These are phyloP conservation scores for Lucifuga dentata DNA, from an alignment of 2,113 vertebrate species.

Conservation along the genomic window DNA sequence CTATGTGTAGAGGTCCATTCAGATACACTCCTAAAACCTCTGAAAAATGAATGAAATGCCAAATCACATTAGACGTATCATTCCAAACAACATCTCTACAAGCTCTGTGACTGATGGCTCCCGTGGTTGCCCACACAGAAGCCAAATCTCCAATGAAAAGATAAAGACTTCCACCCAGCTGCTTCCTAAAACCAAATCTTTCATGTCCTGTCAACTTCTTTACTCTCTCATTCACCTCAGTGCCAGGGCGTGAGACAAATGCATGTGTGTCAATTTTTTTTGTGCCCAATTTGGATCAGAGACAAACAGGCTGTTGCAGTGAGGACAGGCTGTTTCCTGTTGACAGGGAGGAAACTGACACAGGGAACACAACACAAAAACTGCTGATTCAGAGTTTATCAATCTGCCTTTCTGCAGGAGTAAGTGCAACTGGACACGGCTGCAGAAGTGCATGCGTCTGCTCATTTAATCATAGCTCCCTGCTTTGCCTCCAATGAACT, in stretches of 20 bases:
- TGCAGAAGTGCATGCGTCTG: slow-evolving; percentile 48
- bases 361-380: slow-evolving; percentile 34
- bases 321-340: slow-evolving; percentile 71
- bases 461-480: slow-evolving; percentile 62
- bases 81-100: slow-evolving; percentile 52
- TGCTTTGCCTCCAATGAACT: slow-evolving; percentile 47
- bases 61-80: slow-evolving; percentile 70
- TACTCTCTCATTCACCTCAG: slow-evolving; percentile 3
- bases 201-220: slow-evolving; percentile 11
- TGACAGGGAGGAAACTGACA: slow-evolving; percentile 54
- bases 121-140: slow-evolving; percentile 22
- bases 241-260: neutral
- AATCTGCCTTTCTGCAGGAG: slow-evolving; percentile 71
- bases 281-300: slow-evolving; percentile 14
- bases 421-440: slow-evolving; percentile 72
- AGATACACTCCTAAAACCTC: slow-evolving; percentile 60
- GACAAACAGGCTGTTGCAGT: slow-evolving; percentile 38
- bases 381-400: slow-evolving; percentile 75
- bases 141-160: slow-evolving; percentile 37
- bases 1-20: slow-evolving; percentile 43
- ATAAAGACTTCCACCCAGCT: slow-evolving; percentile 43
- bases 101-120: slow-evolving; percentile 48
- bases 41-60: slow-evolving; percentile 75
- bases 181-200: slow-evolving; percentile 44
- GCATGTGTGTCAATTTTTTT: neutral